phyloP scores from a whole-genome alignment of 2,113 vertebrate species.

The Anoura caudifer region DNA sequence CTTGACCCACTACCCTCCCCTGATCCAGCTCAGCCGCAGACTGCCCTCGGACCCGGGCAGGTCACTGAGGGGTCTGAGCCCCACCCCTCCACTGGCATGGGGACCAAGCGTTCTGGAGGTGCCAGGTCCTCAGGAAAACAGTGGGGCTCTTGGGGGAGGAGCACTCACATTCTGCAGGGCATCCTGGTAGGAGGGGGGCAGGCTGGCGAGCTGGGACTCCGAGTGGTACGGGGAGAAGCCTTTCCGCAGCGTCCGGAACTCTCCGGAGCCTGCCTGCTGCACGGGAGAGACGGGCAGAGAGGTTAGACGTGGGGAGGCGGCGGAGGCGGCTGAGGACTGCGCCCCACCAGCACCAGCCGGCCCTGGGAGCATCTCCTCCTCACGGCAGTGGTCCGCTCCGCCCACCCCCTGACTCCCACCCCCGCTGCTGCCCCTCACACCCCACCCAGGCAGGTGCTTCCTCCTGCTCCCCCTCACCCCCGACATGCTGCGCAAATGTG shows the following conservation, averaged over 20 bases:
- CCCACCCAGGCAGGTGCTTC: fast-evolving
- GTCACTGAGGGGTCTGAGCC: fast-evolving
- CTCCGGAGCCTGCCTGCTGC: slow-evolving; percentile 88
- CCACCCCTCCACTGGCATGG: too few relatives aligned
- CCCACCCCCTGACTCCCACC: background rate
- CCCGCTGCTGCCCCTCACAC: fast-evolving
- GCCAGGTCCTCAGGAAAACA: fast-evolving
- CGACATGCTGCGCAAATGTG: fast-evolving
- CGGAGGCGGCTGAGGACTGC: background rate
- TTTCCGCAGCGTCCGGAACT: slow-evolving; percentile 92
- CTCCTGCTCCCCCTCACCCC: background rate
- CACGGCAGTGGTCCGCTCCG: fast-evolving
- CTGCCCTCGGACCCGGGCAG: background rate
- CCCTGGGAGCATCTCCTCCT: background rate
- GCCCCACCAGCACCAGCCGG: fast-evolving
- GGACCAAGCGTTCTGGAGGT: background rate
- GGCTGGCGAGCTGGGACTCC: slow-evolving; percentile 92
- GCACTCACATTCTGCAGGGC: slow-evolving; percentile 90
- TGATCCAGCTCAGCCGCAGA: background rate
- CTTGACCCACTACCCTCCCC: background rate
- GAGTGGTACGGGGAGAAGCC: slow-evolving; percentile 94
- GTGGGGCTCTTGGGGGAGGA: fast-evolving
- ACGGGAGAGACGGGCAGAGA: background rate
- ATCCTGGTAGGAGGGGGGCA: slow-evolving; percentile 92
- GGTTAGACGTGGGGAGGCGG: background rate